Evolutionary conservation across 2,797 vertebrate genomes (phyloP).

Genomic region (Brachymystax lenok): DNA sequence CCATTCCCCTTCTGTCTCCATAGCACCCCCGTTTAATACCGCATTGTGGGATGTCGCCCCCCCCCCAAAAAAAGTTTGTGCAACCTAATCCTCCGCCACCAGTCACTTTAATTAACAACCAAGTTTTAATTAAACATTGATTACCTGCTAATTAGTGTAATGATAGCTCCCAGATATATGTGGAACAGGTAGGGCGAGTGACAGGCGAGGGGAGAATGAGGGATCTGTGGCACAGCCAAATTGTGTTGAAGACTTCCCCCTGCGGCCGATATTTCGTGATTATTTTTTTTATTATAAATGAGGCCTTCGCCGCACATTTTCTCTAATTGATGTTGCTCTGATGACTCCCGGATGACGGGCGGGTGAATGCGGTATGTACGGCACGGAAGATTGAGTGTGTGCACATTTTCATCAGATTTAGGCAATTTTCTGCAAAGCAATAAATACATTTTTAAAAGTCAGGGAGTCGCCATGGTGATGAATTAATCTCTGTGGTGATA

Average conservation of each 20-base stretch:
- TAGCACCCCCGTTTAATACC: conserved; percentile 10
- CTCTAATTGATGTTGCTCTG: conserved; percentile 78
- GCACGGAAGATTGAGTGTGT: conserved; percentile 67
- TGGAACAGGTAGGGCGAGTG: conserved; percentile 74
- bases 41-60: neutral
- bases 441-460: conserved; percentile 64
- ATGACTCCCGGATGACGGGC: conserved; percentile 73
- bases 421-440: conserved; percentile 72
- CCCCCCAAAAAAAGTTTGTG: conserved; percentile 1
- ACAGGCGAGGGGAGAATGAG: conserved; percentile 75
- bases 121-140: conserved; percentile 92
- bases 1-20: neutral
- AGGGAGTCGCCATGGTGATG: conserved; percentile 43
- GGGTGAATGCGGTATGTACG: conserved; percentile 12
- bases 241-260: conserved; percentile 67
- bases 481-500: conserved; percentile 46
- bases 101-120: conserved; percentile 84
- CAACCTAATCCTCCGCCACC: conserved; percentile 50
- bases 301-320: conserved; percentile 74
- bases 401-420: conserved; percentile 76
- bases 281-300: conserved; percentile 78
- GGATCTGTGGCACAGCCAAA: conserved; percentile 72
- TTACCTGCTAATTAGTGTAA: conserved; percentile 88
- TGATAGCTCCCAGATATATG: conserved; percentile 83
- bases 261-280: conserved; percentile 69